These are phyloP conservation scores for Leptopilina myrica DNA, from an alignment of 2,888 invertebrate species.

Conservation along the genomic window DNA sequence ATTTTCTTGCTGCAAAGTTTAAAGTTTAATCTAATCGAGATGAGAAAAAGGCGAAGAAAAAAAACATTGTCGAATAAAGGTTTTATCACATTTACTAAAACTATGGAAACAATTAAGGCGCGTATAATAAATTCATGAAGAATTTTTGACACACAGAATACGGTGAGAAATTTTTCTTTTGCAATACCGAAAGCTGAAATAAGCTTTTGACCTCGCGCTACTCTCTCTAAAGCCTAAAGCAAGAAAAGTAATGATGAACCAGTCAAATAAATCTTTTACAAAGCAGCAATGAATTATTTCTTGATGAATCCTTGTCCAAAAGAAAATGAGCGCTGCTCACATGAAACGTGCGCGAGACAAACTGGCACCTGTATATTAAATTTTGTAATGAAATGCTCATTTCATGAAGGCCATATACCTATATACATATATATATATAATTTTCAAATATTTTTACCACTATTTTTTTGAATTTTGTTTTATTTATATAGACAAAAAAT, in stretches of 20 bases:
- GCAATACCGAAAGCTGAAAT: slow-evolving; percentile 24
- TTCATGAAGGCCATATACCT: background rate
- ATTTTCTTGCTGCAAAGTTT: no score
- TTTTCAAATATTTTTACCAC: no score
- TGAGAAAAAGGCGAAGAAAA: no score
- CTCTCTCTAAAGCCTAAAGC: slow-evolving; percentile 25
- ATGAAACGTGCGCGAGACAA: background rate
- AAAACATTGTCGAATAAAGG: no score
- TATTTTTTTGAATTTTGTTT: no score
- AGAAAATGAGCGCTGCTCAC: slow-evolving; percentile 14
- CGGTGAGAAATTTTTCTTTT: background rate
- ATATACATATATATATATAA: no score
- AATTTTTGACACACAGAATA: background rate
- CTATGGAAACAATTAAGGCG: no score
- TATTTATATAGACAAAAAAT: no score
- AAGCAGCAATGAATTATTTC: slow-evolving; percentile 33
- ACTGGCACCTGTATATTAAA: slow-evolving; percentile 5
- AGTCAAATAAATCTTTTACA: slow-evolving; percentile 37
- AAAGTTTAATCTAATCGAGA: no score
- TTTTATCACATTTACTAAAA: no score
- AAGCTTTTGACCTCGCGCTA: slow-evolving; percentile 16
- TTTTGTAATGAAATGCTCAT: background rate
- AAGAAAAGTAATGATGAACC: slow-evolving; percentile 24
- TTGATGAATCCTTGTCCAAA: slow-evolving; percentile 19
- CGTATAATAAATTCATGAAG: no score